Percentiles rank a stretch among this genome's conserved stretches.
These are phyloP conservation scores for Panurus biarmicus DNA, from an alignment of 2,113 vertebrate genomes.

Conservation along the genomic window DNA sequence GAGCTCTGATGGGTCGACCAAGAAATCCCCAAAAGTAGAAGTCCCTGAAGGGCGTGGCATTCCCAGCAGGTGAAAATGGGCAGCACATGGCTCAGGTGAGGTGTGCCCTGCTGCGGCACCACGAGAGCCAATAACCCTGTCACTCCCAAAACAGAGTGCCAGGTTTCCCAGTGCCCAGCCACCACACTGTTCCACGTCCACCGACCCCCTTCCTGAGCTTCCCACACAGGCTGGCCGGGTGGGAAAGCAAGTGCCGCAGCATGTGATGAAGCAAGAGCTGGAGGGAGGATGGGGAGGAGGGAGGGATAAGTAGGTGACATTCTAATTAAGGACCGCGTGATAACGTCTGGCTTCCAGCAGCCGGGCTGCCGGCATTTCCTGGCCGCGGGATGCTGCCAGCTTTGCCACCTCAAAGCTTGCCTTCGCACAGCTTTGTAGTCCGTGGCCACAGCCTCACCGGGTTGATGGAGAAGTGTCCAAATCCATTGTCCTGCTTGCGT, in stretches of 20 bases:
- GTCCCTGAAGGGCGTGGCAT: neutral
- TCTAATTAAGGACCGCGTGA: neutral
- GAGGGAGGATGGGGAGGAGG: neutral
- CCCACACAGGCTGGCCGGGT: rapidly evolving
- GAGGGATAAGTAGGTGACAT: neutral
- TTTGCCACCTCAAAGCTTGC: neutral
- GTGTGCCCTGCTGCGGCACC: neutral
- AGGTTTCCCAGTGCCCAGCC: neutral
- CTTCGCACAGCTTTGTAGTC: neutral
- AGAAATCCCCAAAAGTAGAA: neutral
- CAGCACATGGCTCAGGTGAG: neutral
- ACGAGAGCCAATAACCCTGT: neutral
- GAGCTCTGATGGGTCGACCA: neutral
- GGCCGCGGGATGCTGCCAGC: neutral
- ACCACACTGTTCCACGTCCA: rapidly evolving
- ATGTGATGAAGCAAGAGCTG: neutral
- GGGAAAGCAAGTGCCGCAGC: neutral
- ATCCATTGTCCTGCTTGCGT: rapidly evolving
- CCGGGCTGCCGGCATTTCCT: neutral
- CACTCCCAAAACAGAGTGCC: rapidly evolving
- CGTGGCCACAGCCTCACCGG: rapidly evolving
- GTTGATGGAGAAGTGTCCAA: neutral
- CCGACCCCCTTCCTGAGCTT: neutral
- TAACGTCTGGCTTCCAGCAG: neutral
- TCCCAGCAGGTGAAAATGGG: neutral